phyloP scores from a whole-genome alignment of 2,113 vertebrate species.

The Heterochromis multidens region DNA sequence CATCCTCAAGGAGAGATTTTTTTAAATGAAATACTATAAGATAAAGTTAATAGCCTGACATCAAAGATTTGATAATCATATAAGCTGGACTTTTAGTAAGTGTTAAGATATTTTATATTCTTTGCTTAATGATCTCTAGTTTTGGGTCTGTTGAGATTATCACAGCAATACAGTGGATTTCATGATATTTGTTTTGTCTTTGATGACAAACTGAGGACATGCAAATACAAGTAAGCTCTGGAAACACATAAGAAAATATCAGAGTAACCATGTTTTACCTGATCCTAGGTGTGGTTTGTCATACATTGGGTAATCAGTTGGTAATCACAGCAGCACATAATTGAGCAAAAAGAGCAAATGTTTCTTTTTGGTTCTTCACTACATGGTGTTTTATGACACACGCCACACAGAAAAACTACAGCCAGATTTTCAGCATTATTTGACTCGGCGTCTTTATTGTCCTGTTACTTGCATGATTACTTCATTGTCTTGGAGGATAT shows the following conservation, averaged over 20 bases:
- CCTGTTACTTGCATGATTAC: slow-evolving; percentile 53
- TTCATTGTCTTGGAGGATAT: slow-evolving; percentile 2
- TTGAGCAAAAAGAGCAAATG: too few relatives aligned
- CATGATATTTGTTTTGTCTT: neutral
- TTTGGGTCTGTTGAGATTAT: neutral
- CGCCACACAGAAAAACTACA: neutral
- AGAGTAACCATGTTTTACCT: neutral
- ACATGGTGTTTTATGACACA: neutral
- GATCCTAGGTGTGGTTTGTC: neutral
- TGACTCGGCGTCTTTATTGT: neutral
- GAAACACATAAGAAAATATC: neutral
- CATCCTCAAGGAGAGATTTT: neutral
- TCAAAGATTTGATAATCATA: neutral
- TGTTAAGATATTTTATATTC: rapidly evolving
- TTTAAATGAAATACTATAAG: neutral
- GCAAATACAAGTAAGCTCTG: neutral
- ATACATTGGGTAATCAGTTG: neutral
- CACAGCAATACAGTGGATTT: neutral
- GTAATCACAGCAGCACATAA: neutral
- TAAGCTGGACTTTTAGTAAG: neutral
- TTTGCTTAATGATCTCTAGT: neutral
- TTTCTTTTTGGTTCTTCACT: too few relatives aligned
- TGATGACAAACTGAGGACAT: too few relatives aligned
- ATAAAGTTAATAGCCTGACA: neutral
- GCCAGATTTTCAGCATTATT: neutral